Base-by-base conservation (phyloP, 2,797 vertebrate species). In the Microchirus variegatus region DNA sequence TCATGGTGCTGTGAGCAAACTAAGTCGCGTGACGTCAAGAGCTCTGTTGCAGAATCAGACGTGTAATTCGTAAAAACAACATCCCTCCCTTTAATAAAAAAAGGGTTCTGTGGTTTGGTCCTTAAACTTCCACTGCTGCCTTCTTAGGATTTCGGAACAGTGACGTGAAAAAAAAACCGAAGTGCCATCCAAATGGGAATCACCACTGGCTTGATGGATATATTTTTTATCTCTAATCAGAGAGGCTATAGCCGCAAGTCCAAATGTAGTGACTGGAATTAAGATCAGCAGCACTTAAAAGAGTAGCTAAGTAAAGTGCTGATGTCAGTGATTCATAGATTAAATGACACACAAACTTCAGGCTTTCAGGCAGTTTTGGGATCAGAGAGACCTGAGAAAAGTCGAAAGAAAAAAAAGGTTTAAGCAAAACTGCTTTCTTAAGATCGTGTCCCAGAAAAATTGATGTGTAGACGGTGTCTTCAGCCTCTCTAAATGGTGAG, bases 191-290 rank as follows among this genome's bases (percentile, higher is more conserved):
- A 19, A 15, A 44, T 7, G 5, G 47, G 49, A 59, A 63, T 52
- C 3, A 64, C 31, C 36, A 35, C 10, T 54, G 52, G 12, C 52
- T 47, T 73, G 60, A 77, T 35, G 47, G n/a, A 19, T 55, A 16
- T 44, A 18, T 43, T 4, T 4, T 59, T 36, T 14, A 53, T 70
- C 4, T 69, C 49, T 22, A 40, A 47, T 43, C 18, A 37, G 26
- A 5, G 61, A 48, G 7, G 55, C 40, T 42, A 65, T 4, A 31
- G 18, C n/a, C 14, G 15, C 40, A 11, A 38, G 19, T 5, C 13
- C 16, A 38, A 35, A 60, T 10, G 31, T 63, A 44, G 36, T 41
- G 17, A 52, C 17, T 67, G 22, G 22, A 22, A 22, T 22, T 22
- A 22, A 22, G 22, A 22, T 7, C 44, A 43, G 46, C 48, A 58